Evolutionary conservation across 2,888 invertebrate species (phyloP), one percentile per base, ranked within the genome.

Genomic region (Harpagoxenus sublaevis): DNA sequence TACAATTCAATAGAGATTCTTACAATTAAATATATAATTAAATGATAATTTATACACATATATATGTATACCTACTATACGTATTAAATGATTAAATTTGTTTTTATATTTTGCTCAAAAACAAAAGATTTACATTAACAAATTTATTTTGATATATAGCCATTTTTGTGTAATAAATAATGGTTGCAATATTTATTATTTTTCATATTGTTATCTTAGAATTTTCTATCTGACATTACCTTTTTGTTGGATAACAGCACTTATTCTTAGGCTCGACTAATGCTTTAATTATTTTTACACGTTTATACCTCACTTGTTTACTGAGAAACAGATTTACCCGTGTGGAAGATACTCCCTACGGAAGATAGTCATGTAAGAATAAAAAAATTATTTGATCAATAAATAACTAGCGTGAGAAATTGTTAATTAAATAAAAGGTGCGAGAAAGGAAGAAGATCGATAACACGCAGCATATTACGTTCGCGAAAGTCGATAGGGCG

Each of bases 341-440:
- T 51, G 23, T 71, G 39, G 48, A 60, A 81, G 68, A 35, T 23
- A 23, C 31, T 55, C 57, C 39, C n/a, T 10, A 57, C 66, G 66
- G 31, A 68, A 68, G 48, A 48, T 35, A 48, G 31, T n/a, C 42
- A 35, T 35, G 9, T 51, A 51, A 79, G 5, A 18, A 48, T 23
- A 79, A 71, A 23, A 79, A 60, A 39, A 60, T n/a, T 39, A 48
- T 28, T 23, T 0, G 35, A n/a, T 70, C 60, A 18, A 79, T 70
- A 60, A 65, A 18, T 48, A 60, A 60, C 23, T 70, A 60, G 23
- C n/a, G 35, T 39, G 39, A 71, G 23, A 57, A 45, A 71, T 81
- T 70, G 48, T 70, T 81, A 70, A 81, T 60, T 81, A 81, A 71
- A 81, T 81, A 60, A 81, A 57, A 57, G 45, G 35, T 57, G 57